phyloP scores from a whole-genome alignment of 2,797 vertebrate genomes.

The Acomys russatus region DNA sequence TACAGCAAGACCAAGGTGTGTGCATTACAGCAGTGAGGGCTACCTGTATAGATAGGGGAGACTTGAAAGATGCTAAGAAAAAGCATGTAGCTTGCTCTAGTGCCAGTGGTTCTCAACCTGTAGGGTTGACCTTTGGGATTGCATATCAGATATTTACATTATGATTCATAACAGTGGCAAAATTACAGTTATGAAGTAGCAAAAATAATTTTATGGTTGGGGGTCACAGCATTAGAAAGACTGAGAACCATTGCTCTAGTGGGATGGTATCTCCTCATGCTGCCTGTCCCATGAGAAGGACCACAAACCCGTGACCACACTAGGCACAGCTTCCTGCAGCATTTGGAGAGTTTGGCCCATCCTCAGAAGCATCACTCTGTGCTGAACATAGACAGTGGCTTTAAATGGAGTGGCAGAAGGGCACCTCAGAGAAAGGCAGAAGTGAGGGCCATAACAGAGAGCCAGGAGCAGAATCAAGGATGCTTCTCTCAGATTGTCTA shows the following conservation, averaged over 20 bases:
- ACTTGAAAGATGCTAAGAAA: background rate
- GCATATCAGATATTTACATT: background rate
- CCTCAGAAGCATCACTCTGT: background rate
- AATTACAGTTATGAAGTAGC: background rate
- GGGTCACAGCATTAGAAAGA: background rate
- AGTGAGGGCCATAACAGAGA: background rate
- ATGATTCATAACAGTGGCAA: background rate
- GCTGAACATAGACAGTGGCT: background rate
- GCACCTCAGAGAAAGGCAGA: background rate
- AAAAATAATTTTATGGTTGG: background rate
- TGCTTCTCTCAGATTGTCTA: background rate
- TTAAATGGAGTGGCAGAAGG: background rate
- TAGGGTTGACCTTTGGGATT: background rate
- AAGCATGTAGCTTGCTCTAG: too few relatives aligned
- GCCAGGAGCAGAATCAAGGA: too few relatives aligned
- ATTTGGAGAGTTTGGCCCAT: background rate
- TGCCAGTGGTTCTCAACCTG: background rate
- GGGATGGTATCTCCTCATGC: background rate
- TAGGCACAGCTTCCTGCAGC: background rate
- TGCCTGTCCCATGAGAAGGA: background rate
- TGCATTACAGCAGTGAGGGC: background rate
- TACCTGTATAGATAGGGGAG: background rate
- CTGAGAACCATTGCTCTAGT: background rate
- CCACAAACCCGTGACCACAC: background rate
- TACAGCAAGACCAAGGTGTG: background rate